These are phyloP conservation scores for Colossoma macropomum DNA, from an alignment of 2,113 vertebrate genomes.

Conservation along the genomic window DNA sequence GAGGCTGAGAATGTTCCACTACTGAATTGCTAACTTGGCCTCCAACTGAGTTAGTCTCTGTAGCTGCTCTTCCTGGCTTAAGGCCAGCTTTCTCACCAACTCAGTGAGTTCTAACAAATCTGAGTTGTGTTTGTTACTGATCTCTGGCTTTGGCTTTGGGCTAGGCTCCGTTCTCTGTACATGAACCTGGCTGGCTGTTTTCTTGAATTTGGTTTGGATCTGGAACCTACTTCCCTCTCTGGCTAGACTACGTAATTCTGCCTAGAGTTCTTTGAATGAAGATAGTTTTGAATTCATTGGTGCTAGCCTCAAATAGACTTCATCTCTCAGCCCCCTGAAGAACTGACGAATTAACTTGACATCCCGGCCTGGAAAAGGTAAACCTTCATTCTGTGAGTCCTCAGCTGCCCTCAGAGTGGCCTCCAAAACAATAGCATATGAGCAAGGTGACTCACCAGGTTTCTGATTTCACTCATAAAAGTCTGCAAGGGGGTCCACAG, in stretches of 20 bases:
- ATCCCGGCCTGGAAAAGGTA: slow-evolving; percentile 14
- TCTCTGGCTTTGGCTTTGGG: neutral
- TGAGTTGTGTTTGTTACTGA: neutral
- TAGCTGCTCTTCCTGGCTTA: neutral
- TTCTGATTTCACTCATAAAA: slow-evolving; percentile 34
- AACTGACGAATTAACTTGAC: slow-evolving; percentile 37
- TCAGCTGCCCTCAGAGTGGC: slow-evolving; percentile 11
- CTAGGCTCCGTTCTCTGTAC: neutral
- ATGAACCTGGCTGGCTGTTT: neutral
- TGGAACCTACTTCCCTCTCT: neutral
- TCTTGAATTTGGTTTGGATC: neutral
- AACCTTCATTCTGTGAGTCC: neutral
- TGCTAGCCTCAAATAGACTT: slow-evolving; percentile 12
- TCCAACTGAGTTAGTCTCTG: neutral
- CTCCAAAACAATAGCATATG: slow-evolving; percentile 44
- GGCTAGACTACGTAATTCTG: neutral
- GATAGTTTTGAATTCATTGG: slow-evolving; percentile 1
- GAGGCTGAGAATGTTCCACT: neutral
- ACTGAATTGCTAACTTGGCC: neutral
- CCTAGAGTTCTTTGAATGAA: slow-evolving; percentile 24
- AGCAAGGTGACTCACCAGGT: slow-evolving; percentile 20
- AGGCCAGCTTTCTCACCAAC: slow-evolving; percentile 3
- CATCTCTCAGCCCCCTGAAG: slow-evolving; percentile 12
- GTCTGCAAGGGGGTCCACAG: slow-evolving; percentile 25
- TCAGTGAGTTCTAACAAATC: slow-evolving; percentile 12